Base-by-base conservation (phyloP, 2,888 invertebrate species). In the Lottia scabra region DNA sequence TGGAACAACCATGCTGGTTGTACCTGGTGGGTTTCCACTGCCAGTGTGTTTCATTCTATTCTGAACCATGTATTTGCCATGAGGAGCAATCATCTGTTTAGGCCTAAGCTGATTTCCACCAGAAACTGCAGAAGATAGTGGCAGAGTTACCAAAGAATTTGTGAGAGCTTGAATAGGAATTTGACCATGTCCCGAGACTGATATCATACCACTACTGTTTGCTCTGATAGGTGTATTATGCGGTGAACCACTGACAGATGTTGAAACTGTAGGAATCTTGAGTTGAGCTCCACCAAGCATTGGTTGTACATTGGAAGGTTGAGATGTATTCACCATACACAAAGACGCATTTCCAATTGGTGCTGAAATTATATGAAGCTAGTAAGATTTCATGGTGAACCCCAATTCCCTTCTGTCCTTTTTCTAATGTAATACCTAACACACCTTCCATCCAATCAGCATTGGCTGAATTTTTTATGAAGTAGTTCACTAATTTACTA, bases 1-100 rank as follows among this genome's bases (percentile, higher is more conserved):
- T 26, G 43, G 56, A 19, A 62, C 19, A 19, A 67, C 27, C 45
- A 46, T 44, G 46, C 67, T 67, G 16, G 67, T 68, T 30, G 45
- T 62, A 23, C 67, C 67, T 8, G 62, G 23, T 15, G 63, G 19
- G 38, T 45, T 63, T 1, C 38, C 38, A 38, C 38, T 38, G 38
- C 10, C 10, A 23, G 56, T 56, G 23, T 19, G 12, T 56, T 23
- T 23, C 56, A 56, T 23, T 23, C 19, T 19, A 19, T 56, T 56
- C 23, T 23, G 56, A 19, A 56, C 56, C 13, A 56, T 56, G 13
- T 56, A 56, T 56, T 56, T 56, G 23, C 56, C 23, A 10, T 56
- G 56, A 23, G 56, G 23, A 23, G 23, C 56, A 2, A 56, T 23
- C 2, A 23, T 56, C 19, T 56, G 56, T 23, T 56, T 56, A 10